Conservation (phyloP, 2,113 vertebrate species). For the Scomber colias region DNA sequence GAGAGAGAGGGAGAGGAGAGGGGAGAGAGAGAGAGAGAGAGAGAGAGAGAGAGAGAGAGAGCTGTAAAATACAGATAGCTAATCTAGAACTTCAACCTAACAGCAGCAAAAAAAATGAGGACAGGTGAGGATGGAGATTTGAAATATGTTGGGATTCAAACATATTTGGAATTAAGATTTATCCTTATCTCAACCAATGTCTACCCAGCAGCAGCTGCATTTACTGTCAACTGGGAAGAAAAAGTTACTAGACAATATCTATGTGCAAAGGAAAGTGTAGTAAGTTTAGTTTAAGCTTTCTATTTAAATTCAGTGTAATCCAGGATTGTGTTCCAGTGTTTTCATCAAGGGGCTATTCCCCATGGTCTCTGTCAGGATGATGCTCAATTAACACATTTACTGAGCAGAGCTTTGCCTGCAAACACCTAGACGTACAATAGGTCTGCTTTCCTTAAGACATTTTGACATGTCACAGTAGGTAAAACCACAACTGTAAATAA, state of each 20-base stretch:
- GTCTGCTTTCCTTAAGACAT: too few relatives aligned
- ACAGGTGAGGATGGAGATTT: slow-evolving; percentile 48
- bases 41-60: neutral
- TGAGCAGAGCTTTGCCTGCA: neutral
- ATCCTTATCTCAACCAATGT: slow-evolving; percentile 27
- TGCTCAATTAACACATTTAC: slow-evolving; percentile 1
- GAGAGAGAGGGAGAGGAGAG: neutral
- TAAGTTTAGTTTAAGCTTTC: slow-evolving; percentile 1
- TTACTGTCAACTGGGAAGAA: slow-evolving; percentile 4
- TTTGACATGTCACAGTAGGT: too few relatives aligned
- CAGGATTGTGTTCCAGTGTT: neutral
- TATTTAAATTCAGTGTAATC: slow-evolving; percentile 29
- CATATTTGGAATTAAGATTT: slow-evolving; percentile 42
- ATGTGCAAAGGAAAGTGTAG: neutral
- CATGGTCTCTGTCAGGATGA: neutral
- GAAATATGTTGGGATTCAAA: slow-evolving; percentile 47
- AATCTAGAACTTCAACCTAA: slow-evolving; percentile 55
- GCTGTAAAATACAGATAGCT: slow-evolving; percentile 40
- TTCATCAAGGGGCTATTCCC: slow-evolving; percentile 6
- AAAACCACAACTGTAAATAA: too few relatives aligned
- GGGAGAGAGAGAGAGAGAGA: neutral
- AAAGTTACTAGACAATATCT: slow-evolving; percentile 6
- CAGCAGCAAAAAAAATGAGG: slow-evolving; percentile 32
- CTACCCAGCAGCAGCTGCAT: slow-evolving; percentile 19
- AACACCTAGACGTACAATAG: neutral